Evolutionary conservation across 2,113 vertebrate genomes (phyloP), one percentile per base, ranked within the genome.

Genomic region (Neodontobutis hainanensis): DNA sequence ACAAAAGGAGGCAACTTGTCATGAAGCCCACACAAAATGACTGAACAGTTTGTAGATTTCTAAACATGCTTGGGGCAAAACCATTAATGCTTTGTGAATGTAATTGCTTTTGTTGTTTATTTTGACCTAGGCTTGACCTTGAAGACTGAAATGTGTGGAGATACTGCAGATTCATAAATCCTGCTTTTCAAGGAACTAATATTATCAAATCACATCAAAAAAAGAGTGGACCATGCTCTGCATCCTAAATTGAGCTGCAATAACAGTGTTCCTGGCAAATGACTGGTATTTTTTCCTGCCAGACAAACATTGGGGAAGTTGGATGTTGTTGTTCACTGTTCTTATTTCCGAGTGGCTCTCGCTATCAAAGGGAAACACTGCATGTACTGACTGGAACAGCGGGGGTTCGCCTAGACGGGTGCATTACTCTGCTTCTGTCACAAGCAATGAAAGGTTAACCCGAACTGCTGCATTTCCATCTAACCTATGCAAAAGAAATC

Each of bases 351-450:
- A 53, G 59, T 69, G 68, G 16, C 40, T 50, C 48, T 52, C 5
- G 64, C 72, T 84, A 68, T 85, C 81, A 72, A 78, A 83, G 71
- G 80, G 83, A 80, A 89, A 79, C 78, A 55, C 62, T 64, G 70
- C 51, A 11, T 61, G 68, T 6, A 52, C 46, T 53, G 65, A 16
- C 52, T 32, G 45, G 61, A 74, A 55, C 68, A 65, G 81, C 56
- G 15, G 75, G 77, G 75, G 59, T 63, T 82, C 59, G 34, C 19
- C 70, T 67, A 74, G 61, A 68, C 73, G 38, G 68, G 42, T 70
- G 46, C 77, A 56, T 77, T 77, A 51, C 46, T 76, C 72, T 73
- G 76, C 70, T 65, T 19, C 60, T 72, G 78, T 87, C 85, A 78
- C 9, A 75, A 68, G 60, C 79, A 72, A 68, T 85, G 78, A 87